phyloP scores from a whole-genome alignment of 1,140 invertebrate species.

The Leptopilina boulardi region DNA sequence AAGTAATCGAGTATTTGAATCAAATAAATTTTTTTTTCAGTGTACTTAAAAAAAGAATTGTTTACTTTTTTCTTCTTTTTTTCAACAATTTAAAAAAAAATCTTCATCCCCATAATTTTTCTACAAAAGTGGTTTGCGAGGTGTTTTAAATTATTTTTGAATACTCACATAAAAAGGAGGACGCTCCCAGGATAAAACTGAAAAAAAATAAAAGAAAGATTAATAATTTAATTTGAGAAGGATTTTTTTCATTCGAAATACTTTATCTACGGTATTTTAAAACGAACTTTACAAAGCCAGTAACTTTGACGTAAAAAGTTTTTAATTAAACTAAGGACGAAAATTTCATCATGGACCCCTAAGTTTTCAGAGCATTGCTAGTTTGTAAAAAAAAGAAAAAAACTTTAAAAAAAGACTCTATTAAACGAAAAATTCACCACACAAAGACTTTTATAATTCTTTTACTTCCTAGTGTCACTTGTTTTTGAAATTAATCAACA shows the following conservation, averaged over 20 bases:
- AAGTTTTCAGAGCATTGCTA: neutral
- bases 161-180: neutral
- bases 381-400: neutral
- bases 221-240: neutral
- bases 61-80: neutral
- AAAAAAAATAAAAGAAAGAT: neutral
- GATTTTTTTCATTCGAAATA: neutral
- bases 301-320: neutral
- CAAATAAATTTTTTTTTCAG: too few species aligned
- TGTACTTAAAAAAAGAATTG: too few species aligned
- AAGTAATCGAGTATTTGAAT: too few species aligned
- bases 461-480: too few species aligned
- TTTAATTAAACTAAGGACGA: conserved; percentile 17
- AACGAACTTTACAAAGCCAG: conserved; percentile 12
- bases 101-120: neutral
- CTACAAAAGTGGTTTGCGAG: neutral
- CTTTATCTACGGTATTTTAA: neutral
- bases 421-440: neutral
- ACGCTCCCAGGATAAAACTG: neutral
- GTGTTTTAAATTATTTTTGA: neutral
- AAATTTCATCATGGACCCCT: conserved; percentile 11
- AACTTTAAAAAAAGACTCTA: neutral
- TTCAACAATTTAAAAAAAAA: neutral
- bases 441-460: too few species aligned
- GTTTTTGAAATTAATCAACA: too few species aligned